Conservation (phyloP, 2,888 invertebrate genomes). For the Thelaira solivaga region DNA sequence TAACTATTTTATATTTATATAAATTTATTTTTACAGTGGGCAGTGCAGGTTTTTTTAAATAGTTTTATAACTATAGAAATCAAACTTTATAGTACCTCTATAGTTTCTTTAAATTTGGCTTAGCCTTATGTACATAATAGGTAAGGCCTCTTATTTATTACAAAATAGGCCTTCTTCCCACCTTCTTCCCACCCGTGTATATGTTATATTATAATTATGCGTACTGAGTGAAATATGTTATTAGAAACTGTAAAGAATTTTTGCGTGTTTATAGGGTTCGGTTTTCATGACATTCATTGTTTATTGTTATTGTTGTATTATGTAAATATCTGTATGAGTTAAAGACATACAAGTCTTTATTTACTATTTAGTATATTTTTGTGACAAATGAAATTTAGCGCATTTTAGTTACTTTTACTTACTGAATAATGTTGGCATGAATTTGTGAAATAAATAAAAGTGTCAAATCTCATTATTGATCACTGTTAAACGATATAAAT, state of each 20-base stretch:
- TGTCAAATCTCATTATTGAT: conserved; percentile 53
- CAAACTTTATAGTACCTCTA: too few relatives aligned
- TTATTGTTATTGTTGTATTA: conserved; percentile 58
- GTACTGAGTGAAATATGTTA: conserved; percentile 53
- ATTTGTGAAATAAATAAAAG: conserved; percentile 47
- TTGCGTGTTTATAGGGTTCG: conserved; percentile 43
- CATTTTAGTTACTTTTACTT: conserved; percentile 19
- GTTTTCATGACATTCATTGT: conserved; percentile 50
- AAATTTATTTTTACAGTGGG: too few relatives aligned
- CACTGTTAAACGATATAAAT: conserved; percentile 18
- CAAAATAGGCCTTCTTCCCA: too few relatives aligned
- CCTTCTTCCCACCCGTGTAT: neutral
- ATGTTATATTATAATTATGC: conserved; percentile 20
- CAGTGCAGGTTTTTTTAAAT: too few relatives aligned
- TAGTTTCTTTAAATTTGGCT: too few relatives aligned
- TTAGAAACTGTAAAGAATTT: conserved; percentile 46
- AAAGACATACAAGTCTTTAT: neutral
- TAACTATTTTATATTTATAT: too few relatives aligned
- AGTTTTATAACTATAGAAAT: too few relatives aligned
- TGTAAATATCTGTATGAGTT: conserved; percentile 31
- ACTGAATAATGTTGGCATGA: conserved; percentile 14
- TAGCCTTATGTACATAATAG: too few relatives aligned
- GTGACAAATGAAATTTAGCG: neutral
- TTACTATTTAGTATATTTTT: neutral
- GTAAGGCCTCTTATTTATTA: too few relatives aligned